Conservation (phyloP, 2,888 invertebrate genomes). For the Eledone cirrhosa region DNA sequence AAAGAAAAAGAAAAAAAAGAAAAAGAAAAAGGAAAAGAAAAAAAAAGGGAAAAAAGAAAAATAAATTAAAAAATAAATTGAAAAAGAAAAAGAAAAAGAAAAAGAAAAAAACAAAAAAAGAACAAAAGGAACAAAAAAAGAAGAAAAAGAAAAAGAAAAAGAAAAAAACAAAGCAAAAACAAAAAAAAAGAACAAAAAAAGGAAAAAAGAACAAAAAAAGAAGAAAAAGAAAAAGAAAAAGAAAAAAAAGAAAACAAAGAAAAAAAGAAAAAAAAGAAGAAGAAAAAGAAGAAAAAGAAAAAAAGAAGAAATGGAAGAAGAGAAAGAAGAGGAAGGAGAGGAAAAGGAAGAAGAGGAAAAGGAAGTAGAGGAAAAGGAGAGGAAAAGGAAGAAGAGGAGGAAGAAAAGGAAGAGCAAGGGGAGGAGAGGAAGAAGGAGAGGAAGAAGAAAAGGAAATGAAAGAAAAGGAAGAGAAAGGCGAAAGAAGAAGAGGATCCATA, state of each 20-base stretch:
- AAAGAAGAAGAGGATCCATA: too few species aligned
- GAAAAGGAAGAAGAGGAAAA: too few species aligned
- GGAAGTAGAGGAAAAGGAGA: too few species aligned
- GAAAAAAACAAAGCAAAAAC: background rate
- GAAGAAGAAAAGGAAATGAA: too few species aligned
- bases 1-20: background rate
- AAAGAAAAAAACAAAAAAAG: background rate
- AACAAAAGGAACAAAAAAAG: background rate
- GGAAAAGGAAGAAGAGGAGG: too few species aligned
- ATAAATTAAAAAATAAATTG: background rate
- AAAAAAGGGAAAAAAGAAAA: background rate
- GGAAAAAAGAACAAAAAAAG: background rate
- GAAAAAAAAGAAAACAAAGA: background rate
- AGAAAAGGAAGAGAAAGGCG: too few species aligned
- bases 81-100: background rate
- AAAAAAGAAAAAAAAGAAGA: background rate
- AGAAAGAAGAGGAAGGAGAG: too few species aligned
- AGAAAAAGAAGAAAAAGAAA: background rate
- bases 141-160: background rate
- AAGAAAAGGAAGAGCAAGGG: too few species aligned
- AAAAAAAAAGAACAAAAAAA: background rate
- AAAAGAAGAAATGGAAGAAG: background rate
- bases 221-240: background rate
- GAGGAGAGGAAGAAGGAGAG: too few species aligned
- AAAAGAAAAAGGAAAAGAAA: background rate